Percentiles rank a stretch among this genome's conserved stretches.
phyloP scores from a whole-genome alignment of 2,888 invertebrate species.

The Brachylomia viminalis region DNA sequence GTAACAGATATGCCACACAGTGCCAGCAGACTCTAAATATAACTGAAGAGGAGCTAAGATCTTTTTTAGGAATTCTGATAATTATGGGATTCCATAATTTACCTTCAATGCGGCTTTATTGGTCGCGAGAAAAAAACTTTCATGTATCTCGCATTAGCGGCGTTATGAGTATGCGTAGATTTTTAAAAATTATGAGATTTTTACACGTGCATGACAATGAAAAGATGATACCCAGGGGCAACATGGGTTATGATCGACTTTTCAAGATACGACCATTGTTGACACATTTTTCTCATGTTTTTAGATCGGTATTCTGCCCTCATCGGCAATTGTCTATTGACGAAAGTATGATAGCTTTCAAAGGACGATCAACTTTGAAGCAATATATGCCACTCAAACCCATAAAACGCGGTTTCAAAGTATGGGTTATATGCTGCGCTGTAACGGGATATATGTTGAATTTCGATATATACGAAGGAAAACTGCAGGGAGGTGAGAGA shows the following conservation, averaged over 20 bases:
- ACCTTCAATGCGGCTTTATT: not conserved
- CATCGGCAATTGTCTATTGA: not conserved
- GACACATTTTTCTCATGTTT: not conserved
- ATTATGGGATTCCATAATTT: slow-evolving; percentile 5
- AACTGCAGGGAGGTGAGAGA: not conserved
- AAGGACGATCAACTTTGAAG: not conserved
- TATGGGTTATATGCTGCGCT: slow-evolving; percentile 6
- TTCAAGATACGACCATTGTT: not conserved
- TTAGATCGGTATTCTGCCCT: not conserved
- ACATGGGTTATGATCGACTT: not conserved
- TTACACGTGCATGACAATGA: not conserved
- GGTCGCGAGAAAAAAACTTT: not conserved
- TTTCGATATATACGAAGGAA: slow-evolving; percentile 2
- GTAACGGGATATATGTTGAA: slow-evolving; percentile 2
- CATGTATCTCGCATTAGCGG: not conserved
- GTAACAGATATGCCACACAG: not conserved
- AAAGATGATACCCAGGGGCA: not conserved
- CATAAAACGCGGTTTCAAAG: slow-evolving; percentile 4
- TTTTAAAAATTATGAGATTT: not conserved
- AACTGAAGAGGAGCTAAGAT: not conserved
- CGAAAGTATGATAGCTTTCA: slow-evolving; percentile 4
- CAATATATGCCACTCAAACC: slow-evolving; percentile 8
- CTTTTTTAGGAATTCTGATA: not conserved
- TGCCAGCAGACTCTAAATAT: not conserved
- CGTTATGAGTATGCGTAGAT: not conserved